These are phyloP conservation scores for Micropoecilia bifurca DNA, from an alignment of 2,797 vertebrate species.

Conservation along the genomic window DNA sequence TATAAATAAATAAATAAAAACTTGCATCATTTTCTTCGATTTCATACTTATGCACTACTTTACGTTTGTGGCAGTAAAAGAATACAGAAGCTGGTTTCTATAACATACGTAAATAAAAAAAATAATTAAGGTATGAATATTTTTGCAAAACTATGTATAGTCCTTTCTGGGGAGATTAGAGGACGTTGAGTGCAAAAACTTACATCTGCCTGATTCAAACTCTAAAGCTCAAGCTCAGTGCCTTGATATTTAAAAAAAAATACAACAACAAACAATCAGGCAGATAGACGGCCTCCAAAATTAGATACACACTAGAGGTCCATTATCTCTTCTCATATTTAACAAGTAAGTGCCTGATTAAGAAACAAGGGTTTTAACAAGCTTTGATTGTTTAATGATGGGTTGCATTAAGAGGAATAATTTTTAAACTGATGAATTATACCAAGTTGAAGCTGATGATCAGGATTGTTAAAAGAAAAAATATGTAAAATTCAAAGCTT, in stretches of 20 bases:
- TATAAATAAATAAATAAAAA: background rate
- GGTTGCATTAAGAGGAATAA: constrained; percentile 68
- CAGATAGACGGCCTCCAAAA: constrained; percentile 74
- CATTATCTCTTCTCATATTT: constrained; percentile 80
- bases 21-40: background rate
- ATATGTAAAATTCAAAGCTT: constrained; percentile 25
- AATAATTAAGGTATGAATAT: background rate
- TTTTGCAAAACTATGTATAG: constrained; percentile 9
- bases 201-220: constrained; percentile 37
- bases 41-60: background rate
- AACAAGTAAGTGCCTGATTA: constrained; percentile 79
- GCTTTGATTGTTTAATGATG: constrained; percentile 79
- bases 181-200: constrained; percentile 36
- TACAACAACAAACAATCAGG: constrained; percentile 61
- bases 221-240: constrained; percentile 44
- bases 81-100: background rate
- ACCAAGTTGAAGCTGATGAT: constrained; percentile 46
- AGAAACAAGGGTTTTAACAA: constrained; percentile 79
- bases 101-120: background rate
- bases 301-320: constrained; percentile 74
- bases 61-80: background rate
- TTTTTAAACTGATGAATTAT: constrained; percentile 71
- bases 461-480: constrained; percentile 25
- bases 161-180: constrained; percentile 24
- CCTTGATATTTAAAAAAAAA: constrained; percentile 58